These are phyloP conservation scores for Pelvicachromis taeniatus DNA, from an alignment of 2,113 vertebrate species.

Conservation along the genomic window DNA sequence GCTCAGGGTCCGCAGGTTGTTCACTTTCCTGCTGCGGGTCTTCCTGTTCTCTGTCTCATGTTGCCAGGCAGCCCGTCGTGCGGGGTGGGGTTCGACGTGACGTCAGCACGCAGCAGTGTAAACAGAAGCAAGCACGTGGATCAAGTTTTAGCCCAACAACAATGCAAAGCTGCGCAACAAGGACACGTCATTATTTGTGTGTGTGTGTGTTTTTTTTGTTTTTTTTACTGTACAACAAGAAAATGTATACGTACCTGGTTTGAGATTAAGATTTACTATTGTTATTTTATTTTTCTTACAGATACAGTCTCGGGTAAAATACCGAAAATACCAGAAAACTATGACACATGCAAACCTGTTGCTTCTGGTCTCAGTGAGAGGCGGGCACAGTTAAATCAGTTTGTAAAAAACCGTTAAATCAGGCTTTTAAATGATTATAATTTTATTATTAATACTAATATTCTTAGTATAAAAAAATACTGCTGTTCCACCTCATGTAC, in stretches of 20 bases:
- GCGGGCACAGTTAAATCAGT: background rate
- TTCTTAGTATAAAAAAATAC: background rate
- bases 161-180: background rate
- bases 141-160: conserved; percentile 34
- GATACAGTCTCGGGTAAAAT: background rate
- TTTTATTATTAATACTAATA: background rate
- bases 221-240: background rate
- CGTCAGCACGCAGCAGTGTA: conserved; percentile 69
- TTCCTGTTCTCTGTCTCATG: conserved; percentile 56
- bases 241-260: background rate
- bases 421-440: background rate
- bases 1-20: conserved; percentile 18
- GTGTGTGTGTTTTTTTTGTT: too few relatives aligned
- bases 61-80: conserved; percentile 56
- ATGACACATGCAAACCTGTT: background rate
- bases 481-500: background rate
- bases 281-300: background rate
- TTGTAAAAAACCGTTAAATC: background rate
- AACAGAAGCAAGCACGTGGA: conserved; percentile 72
- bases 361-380: background rate
- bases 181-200: background rate
- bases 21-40: conserved; percentile 22
- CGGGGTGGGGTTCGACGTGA: conserved; percentile 60
- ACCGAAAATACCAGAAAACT: too few relatives aligned
- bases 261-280: background rate